Evolutionary conservation across 2,113 vertebrate genomes (phyloP).

Genomic region (Phalacrocorax aristotelis): DNA sequence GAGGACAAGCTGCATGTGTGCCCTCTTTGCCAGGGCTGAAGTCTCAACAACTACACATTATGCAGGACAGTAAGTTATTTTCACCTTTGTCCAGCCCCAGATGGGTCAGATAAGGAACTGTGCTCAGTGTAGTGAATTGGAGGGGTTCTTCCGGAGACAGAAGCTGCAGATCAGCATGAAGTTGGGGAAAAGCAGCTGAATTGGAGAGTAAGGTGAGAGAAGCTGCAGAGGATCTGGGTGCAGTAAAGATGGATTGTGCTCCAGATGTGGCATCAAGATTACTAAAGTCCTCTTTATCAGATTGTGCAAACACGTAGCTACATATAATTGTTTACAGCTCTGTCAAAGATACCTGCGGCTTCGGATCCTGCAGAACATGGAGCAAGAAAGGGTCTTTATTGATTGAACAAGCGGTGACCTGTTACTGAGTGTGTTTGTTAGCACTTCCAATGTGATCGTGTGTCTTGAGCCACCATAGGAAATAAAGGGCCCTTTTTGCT

Average conservation of each 20-base stretch:
- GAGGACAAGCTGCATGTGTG: not conserved
- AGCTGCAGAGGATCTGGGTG: not conserved
- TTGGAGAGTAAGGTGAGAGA: not conserved
- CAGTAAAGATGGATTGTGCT: not conserved
- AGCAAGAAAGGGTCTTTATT: conserved; percentile 54
- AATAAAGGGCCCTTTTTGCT: conserved; percentile 52
- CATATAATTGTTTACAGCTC: conserved; percentile 35
- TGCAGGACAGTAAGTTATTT: not conserved
- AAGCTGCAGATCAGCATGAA: not conserved
- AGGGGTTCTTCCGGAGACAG: not conserved
- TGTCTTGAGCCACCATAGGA: conserved; percentile 9
- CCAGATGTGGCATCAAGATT: not conserved
- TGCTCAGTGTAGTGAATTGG: not conserved
- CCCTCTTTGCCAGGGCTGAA: not conserved
- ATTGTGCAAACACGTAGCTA: not conserved
- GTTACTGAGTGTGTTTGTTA: conserved; percentile 45
- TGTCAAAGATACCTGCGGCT: conserved; percentile 22
- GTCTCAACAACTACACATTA: not conserved
- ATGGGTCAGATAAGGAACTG: not conserved
- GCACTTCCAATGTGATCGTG: conserved; percentile 5
- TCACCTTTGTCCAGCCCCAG: not conserved
- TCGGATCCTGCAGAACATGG: not conserved
- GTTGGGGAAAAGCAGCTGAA: not conserved
- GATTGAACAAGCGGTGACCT: conserved; percentile 10
- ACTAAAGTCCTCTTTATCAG: conserved; percentile 30